A percentile compares a stretch with the other conserved stretches of the same genome.
phyloP scores from a whole-genome alignment of 2,113 vertebrate species.

The Pao palembangensis region DNA sequence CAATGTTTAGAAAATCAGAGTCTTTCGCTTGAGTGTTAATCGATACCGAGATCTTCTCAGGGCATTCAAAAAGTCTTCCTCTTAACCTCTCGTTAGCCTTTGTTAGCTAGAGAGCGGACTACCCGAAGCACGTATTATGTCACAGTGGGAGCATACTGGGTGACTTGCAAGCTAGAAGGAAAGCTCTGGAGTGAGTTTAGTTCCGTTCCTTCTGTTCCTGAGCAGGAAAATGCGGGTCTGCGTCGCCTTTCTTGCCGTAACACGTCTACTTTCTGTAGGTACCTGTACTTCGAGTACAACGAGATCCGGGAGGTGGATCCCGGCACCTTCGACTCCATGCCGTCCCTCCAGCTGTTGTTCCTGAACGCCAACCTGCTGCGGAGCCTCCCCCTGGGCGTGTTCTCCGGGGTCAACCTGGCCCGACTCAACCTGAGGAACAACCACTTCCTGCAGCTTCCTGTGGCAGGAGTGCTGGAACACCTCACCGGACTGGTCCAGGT shows the following conservation, averaged over 20 bases:
- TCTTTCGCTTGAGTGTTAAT: slow-evolving; percentile 48
- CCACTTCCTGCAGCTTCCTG: slow-evolving; percentile 88
- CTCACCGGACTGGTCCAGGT: slow-evolving; percentile 94
- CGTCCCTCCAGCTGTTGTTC: slow-evolving; percentile 90
- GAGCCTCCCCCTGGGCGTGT: slow-evolving; percentile 87
- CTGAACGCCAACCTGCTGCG: slow-evolving; percentile 92
- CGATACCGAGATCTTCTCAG: slow-evolving; percentile 48
- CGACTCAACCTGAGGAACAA: slow-evolving; percentile 94
- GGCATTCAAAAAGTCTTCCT: slow-evolving; percentile 42
- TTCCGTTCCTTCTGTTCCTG: not conserved
- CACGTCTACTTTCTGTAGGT: slow-evolving; percentile 63
- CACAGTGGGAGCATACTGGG: slow-evolving; percentile 13
- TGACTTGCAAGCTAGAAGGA: slow-evolving; percentile 8
- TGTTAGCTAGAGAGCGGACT: slow-evolving; percentile 25
- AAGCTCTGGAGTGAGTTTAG: slow-evolving; percentile 12
- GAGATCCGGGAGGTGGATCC: slow-evolving; percentile 90
- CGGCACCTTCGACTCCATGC: slow-evolving; percentile 92
- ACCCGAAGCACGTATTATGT: slow-evolving; percentile 28
- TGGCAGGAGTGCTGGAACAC: slow-evolving; percentile 91
- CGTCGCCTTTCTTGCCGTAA: not conserved
- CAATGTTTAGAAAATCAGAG: slow-evolving; percentile 13
- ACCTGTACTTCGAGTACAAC: slow-evolving; percentile 96
- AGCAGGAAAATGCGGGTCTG: not conserved
- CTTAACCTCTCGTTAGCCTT: slow-evolving; percentile 62
- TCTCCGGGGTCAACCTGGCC: slow-evolving; percentile 87